Evolutionary conservation across 2,888 invertebrate genomes (phyloP).

Genomic region (Noctuana brunneofusca): DNA sequence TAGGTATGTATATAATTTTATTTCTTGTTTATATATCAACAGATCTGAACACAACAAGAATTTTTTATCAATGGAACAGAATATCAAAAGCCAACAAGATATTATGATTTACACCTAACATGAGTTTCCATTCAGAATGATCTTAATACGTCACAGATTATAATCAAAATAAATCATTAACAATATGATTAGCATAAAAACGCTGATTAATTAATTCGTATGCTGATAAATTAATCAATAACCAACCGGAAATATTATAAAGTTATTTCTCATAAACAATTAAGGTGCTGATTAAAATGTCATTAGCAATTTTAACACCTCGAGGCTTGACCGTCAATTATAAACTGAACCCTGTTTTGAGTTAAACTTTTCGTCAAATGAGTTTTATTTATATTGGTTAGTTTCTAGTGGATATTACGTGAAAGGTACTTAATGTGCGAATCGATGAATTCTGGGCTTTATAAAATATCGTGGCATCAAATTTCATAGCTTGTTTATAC

Average conservation of each 20-base stretch:
- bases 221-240: conserved; percentile 46
- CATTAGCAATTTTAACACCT: conserved; percentile 52
- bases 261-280: conserved; percentile 52
- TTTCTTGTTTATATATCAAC: too few species aligned
- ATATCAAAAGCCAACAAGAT: conserved; percentile 1
- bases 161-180: conserved; percentile 40
- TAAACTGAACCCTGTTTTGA: conserved; percentile 33
- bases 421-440: conserved; percentile 37
- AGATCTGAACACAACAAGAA: too few species aligned
- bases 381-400: conserved; percentile 38
- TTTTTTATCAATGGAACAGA: not conserved
- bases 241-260: conserved; percentile 42
- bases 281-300: conserved; percentile 47
- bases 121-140: conserved; percentile 31
- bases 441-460: conserved; percentile 41
- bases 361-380: conserved; percentile 10
- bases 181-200: conserved; percentile 38
- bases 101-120: not conserved
- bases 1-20: too few species aligned
- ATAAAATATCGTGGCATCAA: conserved; percentile 43
- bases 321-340: conserved; percentile 34
- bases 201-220: conserved; percentile 42
- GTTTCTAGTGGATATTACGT: conserved; percentile 36
- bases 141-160: conserved; percentile 33
- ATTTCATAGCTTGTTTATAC: conserved; percentile 48